phyloP scores from a whole-genome alignment of 1,140 invertebrate genomes.

The Hermetia illucens region DNA sequence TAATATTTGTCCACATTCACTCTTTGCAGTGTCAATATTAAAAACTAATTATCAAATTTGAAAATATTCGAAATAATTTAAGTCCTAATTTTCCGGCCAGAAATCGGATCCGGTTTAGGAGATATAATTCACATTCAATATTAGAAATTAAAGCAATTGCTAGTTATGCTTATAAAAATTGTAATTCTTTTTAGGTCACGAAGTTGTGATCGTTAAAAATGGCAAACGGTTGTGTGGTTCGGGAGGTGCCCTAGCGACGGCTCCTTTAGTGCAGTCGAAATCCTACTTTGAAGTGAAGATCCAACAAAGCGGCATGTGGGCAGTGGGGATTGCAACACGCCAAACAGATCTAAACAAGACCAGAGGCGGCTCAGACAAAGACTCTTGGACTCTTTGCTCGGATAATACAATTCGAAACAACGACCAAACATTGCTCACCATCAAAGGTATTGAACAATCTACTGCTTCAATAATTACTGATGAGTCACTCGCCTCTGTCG shows the following conservation, averaged over 20 bases:
- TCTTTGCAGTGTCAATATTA: background rate
- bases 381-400: slow-evolving; percentile 87
- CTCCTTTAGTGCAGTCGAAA: slow-evolving; percentile 92
- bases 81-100: background rate
- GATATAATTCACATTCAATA: background rate
- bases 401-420: slow-evolving; percentile 79
- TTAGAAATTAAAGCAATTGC: background rate
- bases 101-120: background rate
- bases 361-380: slow-evolving; percentile 67
- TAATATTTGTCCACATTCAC: no score
- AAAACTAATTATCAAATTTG: background rate
- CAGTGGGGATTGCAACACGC: slow-evolving; percentile 79
- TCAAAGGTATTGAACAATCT: slow-evolving; percentile 22
- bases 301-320: slow-evolving; percentile 92
- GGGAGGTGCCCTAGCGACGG: slow-evolving; percentile 84
- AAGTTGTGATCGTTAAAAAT: slow-evolving; percentile 96
- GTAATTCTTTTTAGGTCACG: slow-evolving; percentile 57
- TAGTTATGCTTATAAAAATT: background rate
- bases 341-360: slow-evolving; percentile 74
- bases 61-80: background rate
- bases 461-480: slow-evolving; percentile 4
- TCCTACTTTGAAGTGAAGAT: slow-evolving; percentile 98
- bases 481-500: slow-evolving; percentile 5
- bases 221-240: slow-evolving; percentile 88
- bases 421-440: slow-evolving; percentile 33